These are phyloP conservation scores for Epinotia demarniana DNA, from an alignment of 2,888 invertebrate species.

Conservation along the genomic window DNA sequence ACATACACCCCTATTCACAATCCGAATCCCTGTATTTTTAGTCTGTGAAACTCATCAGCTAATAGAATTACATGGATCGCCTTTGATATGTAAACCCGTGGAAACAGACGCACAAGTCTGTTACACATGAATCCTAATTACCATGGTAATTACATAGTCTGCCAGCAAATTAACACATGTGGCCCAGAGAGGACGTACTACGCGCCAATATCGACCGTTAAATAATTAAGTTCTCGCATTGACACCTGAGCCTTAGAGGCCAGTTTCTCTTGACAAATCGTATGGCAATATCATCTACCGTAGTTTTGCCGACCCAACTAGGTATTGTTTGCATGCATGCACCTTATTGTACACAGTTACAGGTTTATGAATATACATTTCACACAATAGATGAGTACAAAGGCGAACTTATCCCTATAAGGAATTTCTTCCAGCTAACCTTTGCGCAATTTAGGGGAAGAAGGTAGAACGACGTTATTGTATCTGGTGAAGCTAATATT, in stretches of 20 bases:
- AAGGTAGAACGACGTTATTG: too few species aligned
- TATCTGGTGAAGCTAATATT: too few species aligned
- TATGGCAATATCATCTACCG: background rate
- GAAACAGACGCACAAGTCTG: background rate
- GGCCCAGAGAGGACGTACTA: background rate
- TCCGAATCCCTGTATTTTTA: background rate
- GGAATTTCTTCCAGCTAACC: too few species aligned
- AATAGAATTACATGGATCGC: constrained; percentile 15
- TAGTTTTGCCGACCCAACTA: too few species aligned
- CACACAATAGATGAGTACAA: too few species aligned
- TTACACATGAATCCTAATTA: constrained; percentile 8
- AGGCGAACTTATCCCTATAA: too few species aligned
- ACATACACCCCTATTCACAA: too few species aligned
- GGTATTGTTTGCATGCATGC: too few species aligned
- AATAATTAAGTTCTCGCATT: background rate
- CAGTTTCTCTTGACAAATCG: background rate
- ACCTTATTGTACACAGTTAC: too few species aligned
- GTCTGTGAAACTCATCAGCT: background rate
- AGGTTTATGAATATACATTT: too few species aligned
- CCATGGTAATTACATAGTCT: constrained; percentile 17
- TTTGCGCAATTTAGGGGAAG: too few species aligned
- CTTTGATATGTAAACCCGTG: constrained; percentile 12
- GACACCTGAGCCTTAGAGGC: background rate
- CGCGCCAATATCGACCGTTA: constrained; percentile 8
- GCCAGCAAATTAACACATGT: constrained; percentile 14